Conservation (phyloP, 2,797 vertebrate genomes). For the Crocidura indochinensis region DNA sequence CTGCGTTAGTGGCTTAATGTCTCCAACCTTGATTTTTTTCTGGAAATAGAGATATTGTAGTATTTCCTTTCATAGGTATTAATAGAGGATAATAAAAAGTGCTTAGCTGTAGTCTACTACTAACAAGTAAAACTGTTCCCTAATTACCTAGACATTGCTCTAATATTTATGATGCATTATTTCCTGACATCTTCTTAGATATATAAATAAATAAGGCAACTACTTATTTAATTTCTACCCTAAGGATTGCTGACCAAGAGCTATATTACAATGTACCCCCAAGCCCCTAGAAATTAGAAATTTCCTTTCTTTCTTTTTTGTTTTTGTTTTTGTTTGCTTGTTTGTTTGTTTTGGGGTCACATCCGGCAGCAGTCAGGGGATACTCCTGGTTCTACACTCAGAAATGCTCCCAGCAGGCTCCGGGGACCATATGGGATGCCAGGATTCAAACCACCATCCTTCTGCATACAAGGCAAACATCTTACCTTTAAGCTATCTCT, state of each 20-base stretch:
- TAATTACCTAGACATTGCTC: not conserved
- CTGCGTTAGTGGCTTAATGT: not conserved
- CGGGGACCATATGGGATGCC: no score
- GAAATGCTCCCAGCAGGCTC: no score
- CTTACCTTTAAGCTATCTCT: no score
- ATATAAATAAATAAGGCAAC: not conserved
- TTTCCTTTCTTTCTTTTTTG: not conserved
- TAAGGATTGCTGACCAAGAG: not conserved
- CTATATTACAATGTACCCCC: not conserved
- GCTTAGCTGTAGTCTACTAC: not conserved
- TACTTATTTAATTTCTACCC: not conserved
- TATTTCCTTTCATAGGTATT: not conserved
- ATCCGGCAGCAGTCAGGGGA: no score
- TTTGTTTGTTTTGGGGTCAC: no score
- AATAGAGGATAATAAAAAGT: not conserved
- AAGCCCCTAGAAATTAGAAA: not conserved
- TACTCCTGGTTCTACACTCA: no score
- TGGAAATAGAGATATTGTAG: slow-evolving; percentile 26
- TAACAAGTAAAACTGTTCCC: not conserved
- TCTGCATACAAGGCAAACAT: no score
- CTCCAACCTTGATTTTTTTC: not conserved
- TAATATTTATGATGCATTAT: not conserved
- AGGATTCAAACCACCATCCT: no score
- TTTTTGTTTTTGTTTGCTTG: no score
- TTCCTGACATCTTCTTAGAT: not conserved